Base-by-base conservation (phyloP, 2,888 invertebrate species). In the Meiosimyza decipiens region DNA sequence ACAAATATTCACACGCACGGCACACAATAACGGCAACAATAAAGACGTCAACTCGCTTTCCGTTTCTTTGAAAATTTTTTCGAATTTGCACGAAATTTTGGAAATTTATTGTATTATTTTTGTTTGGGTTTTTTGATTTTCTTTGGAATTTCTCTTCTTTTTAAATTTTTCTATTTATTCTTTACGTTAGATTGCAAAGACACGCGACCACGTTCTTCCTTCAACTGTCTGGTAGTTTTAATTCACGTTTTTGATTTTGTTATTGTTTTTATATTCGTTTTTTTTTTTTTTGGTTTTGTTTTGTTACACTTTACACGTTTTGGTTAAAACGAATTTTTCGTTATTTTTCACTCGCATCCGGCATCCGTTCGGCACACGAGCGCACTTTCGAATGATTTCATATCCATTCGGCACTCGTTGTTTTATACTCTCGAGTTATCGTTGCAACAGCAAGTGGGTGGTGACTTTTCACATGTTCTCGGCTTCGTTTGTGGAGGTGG, bases 361-460 rank as follows among this genome's bases (percentile, higher is more conserved):
- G 47, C 70, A 63, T 62, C 70, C 70, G 70, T 54, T 70, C 63
- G 40, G 22, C 52, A n/a, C 62, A 22, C 70, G 52, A 63, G 62
- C 22, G 40, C 54, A 54, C 33, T 63, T 18, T 63, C 54, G 51
- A 62, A 62, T 70, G 70, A 54, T 62, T 70, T 70, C 62, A 15
- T 50, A 63, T 63, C 62, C 70, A 54, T 70, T 70, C 54, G 70
- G 63, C 54, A 49, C 51, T 70, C 54, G 62, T 62, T 18, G 22
- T 70, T 70, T 70, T 70, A 70, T 70, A 70, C 54, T 63, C 70
- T 59, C 40, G 63, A 54, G 7, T 9, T 6, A 13, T 62, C 55
- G 67, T 54, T n/a, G 52, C 52, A 54, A 51, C 57, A 16, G 47
- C 57, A 12, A 49, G 22, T 63, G 16, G 18, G 18, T 66, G 52